Conservation (phyloP, 2,797 vertebrate species). For the Spatula clypeata region DNA sequence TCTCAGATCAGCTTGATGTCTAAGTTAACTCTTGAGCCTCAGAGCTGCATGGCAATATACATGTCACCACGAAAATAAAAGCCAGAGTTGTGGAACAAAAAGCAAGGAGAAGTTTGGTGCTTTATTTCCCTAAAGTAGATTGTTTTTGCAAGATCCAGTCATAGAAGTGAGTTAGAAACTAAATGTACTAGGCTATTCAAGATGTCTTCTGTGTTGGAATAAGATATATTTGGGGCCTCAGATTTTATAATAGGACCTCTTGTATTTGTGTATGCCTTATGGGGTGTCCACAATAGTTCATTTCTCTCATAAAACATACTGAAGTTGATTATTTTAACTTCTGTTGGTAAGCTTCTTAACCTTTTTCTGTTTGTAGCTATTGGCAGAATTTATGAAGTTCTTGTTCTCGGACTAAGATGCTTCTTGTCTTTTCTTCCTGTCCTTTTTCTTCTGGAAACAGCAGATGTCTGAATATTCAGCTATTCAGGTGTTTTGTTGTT, state of each 20-base stretch:
- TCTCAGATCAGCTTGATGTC: background rate
- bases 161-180: background rate
- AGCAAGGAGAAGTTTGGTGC: slow-evolving; percentile 3
- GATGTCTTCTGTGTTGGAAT: background rate
- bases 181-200: background rate
- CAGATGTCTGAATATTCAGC: background rate
- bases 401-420: background rate
- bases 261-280: background rate
- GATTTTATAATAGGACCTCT: background rate
- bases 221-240: background rate
- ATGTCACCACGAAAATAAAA: background rate
- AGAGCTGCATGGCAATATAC: background rate
- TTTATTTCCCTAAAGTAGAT: slow-evolving; percentile 7
- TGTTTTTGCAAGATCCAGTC: slow-evolving; percentile 22
- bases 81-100: background rate
- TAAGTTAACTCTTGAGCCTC: background rate
- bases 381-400: background rate
- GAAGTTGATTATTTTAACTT: background rate
- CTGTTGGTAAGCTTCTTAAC: background rate
- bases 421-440: background rate
- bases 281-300: background rate
- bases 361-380: background rate
- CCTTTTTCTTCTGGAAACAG: background rate
- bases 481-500: background rate
- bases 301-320: background rate